These are phyloP conservation scores for Theonella swinhoei DNA, from an alignment of 37 sponge, comb jelly and placozoan species.

Conservation along the genomic window DNA sequence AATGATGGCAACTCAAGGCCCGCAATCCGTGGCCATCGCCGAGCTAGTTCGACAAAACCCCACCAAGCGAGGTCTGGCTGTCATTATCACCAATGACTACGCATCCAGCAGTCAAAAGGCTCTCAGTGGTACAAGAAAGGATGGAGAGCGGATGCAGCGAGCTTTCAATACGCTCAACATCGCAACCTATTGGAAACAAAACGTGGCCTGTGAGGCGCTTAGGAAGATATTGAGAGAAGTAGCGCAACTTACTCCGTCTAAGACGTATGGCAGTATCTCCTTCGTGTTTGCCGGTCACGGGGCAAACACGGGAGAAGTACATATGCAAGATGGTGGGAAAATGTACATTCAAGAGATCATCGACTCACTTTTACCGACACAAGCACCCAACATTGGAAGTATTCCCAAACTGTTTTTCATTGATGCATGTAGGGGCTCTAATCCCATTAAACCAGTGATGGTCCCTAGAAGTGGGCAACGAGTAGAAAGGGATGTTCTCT, in stretches of 20 bases:
- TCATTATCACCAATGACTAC: not conserved
- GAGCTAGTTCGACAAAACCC: too few relatives aligned
- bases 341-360: conserved; percentile 16
- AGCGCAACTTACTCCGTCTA: not conserved
- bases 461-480: not conserved
- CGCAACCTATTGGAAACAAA: not conserved
- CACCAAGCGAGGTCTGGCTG: not conserved
- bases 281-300: conserved; percentile 60
- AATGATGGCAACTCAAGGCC: too few relatives aligned
- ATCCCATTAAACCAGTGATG: not conserved
- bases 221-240: too few relatives aligned
- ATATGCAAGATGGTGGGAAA: conserved; percentile 21
- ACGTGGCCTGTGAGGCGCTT: too few relatives aligned
- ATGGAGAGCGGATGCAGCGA: not conserved
- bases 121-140: not conserved
- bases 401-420: conserved; percentile 56
- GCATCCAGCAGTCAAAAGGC: not conserved
- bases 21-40: too few relatives aligned
- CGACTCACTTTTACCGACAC: conserved; percentile 9
- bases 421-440: conserved; percentile 60
- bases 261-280: conserved; percentile 6
- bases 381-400: not conserved
- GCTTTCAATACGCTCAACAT: not conserved
- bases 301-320: not conserved
- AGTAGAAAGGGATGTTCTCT: not conserved